Evolutionary conservation across 1,140 invertebrate species (phyloP).

Genomic region (Zophobas atratus): DNA sequence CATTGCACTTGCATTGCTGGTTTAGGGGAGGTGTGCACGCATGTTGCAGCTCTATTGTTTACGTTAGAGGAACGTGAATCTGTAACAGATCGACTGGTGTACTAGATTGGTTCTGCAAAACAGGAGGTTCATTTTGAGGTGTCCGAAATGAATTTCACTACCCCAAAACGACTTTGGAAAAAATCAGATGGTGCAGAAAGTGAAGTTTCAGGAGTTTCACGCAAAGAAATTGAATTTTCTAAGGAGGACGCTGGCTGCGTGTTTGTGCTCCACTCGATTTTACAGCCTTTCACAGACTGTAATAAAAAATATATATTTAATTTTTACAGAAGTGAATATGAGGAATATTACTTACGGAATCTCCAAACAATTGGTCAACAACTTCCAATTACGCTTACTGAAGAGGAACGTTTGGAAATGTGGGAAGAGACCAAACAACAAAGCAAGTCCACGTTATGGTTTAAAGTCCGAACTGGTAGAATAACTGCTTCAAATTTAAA

Average conservation of each 20-base stretch:
- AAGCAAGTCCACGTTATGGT: not conserved
- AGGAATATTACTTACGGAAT: not conserved
- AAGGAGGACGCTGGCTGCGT: not conserved
- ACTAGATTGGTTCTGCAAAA: conserved; percentile 11
- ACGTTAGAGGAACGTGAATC: not conserved
- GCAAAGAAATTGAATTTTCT: not conserved
- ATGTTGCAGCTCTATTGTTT: conserved; percentile 16
- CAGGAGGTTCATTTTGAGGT: not conserved
- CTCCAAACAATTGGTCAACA: not conserved
- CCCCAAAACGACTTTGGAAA: not conserved
- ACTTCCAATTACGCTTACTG: no score
- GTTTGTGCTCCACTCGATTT: not conserved
- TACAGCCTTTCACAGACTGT: not conserved
- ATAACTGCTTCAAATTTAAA: conserved; percentile 14
- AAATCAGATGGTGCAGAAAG: not conserved
- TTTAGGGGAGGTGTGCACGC: conserved; percentile 19
- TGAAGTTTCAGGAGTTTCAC: not conserved
- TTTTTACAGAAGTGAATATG: not conserved
- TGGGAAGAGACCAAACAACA: not conserved
- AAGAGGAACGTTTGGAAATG: not conserved
- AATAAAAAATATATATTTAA: not conserved
- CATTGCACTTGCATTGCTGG: conserved; percentile 42
- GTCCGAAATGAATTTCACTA: conserved; percentile 13
- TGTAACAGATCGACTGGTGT: not conserved
- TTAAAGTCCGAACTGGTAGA: conserved; percentile 4